Base-by-base conservation (phyloP, 2,888 invertebrate species). In the Gortyna flavago region DNA sequence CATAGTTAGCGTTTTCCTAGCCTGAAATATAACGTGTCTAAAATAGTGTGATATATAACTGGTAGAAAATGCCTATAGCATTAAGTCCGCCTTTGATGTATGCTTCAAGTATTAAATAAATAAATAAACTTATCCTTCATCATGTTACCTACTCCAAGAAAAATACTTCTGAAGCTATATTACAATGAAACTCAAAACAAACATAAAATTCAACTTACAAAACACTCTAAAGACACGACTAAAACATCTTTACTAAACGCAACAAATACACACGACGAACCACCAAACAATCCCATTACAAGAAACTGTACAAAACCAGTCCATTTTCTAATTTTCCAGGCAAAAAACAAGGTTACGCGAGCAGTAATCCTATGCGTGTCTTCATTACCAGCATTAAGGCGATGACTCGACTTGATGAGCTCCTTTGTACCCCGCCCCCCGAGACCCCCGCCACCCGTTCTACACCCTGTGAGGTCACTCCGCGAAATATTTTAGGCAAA, bases 321-420 rank as follows among this genome's bases (percentile, higher is more conserved):
- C 71, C 72, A 70, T 78, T 79, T 77, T 86, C 67, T 75, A 81
- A 81, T 83, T 79, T 74, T 68, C 6, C 57, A 76, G 70, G 64
- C 73, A 80, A 79, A 85, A 80, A 81, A 81, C 83, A 80, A 79
- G 73, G 72, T 80, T 75, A 79, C 66, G 51, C 64, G 62, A 82
- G 65, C 76, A 76, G 78, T 84, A 87, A 80, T 89, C 87, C 78
- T 83, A 84, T 86, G 81, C 84, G 86, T 88, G 85, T 90, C 90
- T 90, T 90, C 89, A 92, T 92, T 92, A 91, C 84, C 80, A 72
- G 88, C 89, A 91, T 92, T 91, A 91, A 87, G 89, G 88, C 88
- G 88, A 92, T 92, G 92, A 92, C 89, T 91, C 88, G 89, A 86
- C 92, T 91, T 91, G 91, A 92, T 92, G 91, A 92, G 89, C 85